A percentile compares a stretch with the other conserved stretches of the same genome.
Evolutionary conservation across 2,888 invertebrate genomes (phyloP).

Genomic region (Monoplex corrugatus): DNA sequence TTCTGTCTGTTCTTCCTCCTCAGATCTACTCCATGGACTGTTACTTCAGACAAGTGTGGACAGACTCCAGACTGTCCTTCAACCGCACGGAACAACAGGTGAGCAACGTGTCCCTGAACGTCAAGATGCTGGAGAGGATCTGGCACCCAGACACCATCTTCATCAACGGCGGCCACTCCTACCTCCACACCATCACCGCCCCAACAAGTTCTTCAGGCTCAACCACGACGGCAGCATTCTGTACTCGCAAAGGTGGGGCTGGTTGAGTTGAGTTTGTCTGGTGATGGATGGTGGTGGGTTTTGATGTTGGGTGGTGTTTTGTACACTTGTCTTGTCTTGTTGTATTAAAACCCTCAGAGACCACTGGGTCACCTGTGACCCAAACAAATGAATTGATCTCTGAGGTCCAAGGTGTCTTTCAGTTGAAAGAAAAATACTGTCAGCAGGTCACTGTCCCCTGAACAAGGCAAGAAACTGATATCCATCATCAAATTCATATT

Average conservation of each 20-base stretch:
- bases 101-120: conserved; percentile 67
- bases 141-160: conserved; percentile 84
- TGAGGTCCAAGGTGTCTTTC: too few species aligned
- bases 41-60: conserved; percentile 73
- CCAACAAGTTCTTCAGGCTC: conserved; percentile 94
- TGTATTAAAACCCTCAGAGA: too few species aligned
- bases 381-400: too few species aligned
- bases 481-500: too few species aligned
- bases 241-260: conserved; percentile 92
- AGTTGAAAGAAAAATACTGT: too few species aligned
- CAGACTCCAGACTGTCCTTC: conserved; percentile 68
- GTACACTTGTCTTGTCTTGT: too few species aligned
- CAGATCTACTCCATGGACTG: conserved; percentile 72
- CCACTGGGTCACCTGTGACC: too few species aligned
- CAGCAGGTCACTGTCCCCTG: too few species aligned
- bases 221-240: conserved; percentile 94
- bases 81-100: conserved; percentile 63
- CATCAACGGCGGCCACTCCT: conserved; percentile 96
- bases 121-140: conserved; percentile 74
- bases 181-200: conserved; percentile 97
- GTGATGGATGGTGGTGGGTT: too few species aligned
- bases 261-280: too few species aligned
- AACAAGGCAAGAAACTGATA: too few species aligned
- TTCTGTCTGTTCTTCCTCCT: not conserved
- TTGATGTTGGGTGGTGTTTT: too few species aligned